Base-by-base conservation (phyloP, 1,140 invertebrate species). In the Brachionus rotundiformis region DNA sequence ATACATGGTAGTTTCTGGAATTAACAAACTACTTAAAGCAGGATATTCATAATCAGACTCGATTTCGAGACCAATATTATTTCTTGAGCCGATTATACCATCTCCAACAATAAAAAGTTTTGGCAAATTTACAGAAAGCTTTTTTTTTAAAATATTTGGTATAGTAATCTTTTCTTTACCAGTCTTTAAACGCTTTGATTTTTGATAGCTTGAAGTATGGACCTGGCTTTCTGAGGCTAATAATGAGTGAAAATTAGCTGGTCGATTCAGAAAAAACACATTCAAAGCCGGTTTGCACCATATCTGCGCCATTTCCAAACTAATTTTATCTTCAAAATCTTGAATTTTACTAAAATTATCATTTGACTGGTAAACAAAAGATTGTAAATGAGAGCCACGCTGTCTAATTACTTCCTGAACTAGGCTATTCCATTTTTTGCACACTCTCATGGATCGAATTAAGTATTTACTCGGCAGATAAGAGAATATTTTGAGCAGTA, bases 391-490 rank as follows among this genome's bases (percentile, higher is more conserved):
- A 8, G 6, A 27, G 23, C 44, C 1, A 25, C 39, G 33, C 6
- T 44, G 13, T 11, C 8, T 27, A 2, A 73, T 44, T 23, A 8
- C 39, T 73, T 73, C 68, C 27, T 44, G 16, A n/a, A 41, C 41
- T 11, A 73, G 13, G 4, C 4, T 7, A 25, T 41, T 44, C 68
- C 68, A 73, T 73, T 73, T 73, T 73, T 73, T 73, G 29, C 36
- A 44, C 1, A 73, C 68, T n/a, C 39, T 19, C 39, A 44, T 73
- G 6, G 16, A 73, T 1, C 68, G 16, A 73, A 19, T 1, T 3
- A 73, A n/a, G 7, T 13, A 13, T 31, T 27, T 73, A 13, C n/a
- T 73, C 4, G 33, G 19, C 29, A 73, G 25, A 73, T 44, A 73
- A 44, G 33, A n/a, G 39, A 73, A 73, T n/a, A 73, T 47, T 44